phyloP scores from a whole-genome alignment of 2,113 vertebrate genomes.

The Poeciliopsis occidentalis region DNA sequence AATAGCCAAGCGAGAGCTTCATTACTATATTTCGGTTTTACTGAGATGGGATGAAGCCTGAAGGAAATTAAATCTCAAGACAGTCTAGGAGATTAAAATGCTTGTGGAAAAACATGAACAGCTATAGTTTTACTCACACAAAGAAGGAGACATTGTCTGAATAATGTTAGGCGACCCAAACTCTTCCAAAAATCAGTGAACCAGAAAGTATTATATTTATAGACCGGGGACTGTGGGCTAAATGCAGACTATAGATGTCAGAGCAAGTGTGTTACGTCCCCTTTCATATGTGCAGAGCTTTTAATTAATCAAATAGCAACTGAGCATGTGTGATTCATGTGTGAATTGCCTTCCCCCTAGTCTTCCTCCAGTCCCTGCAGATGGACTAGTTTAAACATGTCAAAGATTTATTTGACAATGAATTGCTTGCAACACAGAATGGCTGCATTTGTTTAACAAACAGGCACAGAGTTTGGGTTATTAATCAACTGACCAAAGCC shows the following conservation, averaged over 20 bases:
- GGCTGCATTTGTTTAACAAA: not conserved
- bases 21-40: constrained; percentile 6
- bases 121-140: not conserved
- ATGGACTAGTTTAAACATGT: not conserved
- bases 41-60: constrained; percentile 14
- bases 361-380: not conserved
- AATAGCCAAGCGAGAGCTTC: not conserved
- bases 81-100: constrained; percentile 20
- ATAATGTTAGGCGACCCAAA: not conserved
- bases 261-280: not conserved
- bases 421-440: not conserved
- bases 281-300: not conserved
- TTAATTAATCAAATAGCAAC: not conserved
- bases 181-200: constrained; percentile 3
- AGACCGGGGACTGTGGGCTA: not conserved
- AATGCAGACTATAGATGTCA: not conserved
- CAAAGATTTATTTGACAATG: not conserved
- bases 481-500: too few species aligned
- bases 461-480: not conserved
- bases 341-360: not conserved
- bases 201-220: not conserved
- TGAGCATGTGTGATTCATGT: not conserved
- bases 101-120: constrained; percentile 4
- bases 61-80: constrained; percentile 6
- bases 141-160: not conserved